Evolutionary conservation across 2,888 invertebrate species (phyloP), one percentile per base, ranked within the genome.

Genomic region (Pediacus dermestoides): DNA sequence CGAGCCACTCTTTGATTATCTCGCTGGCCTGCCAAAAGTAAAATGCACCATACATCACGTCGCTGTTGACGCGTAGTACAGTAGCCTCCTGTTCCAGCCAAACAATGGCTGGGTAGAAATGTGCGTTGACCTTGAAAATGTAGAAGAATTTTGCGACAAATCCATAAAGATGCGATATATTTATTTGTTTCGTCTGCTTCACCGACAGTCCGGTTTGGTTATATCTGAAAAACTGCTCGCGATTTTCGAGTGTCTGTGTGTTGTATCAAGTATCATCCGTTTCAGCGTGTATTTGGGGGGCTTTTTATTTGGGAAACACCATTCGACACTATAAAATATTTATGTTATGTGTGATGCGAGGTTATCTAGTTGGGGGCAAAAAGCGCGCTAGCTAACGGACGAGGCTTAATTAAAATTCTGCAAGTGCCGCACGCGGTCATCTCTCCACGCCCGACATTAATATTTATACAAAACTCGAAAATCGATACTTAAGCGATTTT

Each of bases 161-260:
- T 48, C 48, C 46, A 48, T 48, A 48, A 48, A 48, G 48, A 48
- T 48, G 48, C 41, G 39, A 46, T 34, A 43, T 48, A 61, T 62
- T 62, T 63, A 63, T 63, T 52, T 57, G 57, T 62, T 63, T 60
- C 63, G 62, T 61, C 63, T 63, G 61, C 51, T 32, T 38, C 39
- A 39, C 40, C 48, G 63, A 61, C 61, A 58, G 45, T 51, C 50
- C 47, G 57, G 50, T 56, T 59, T 59, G 55, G n/a, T 52, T 50
- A 39, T 40, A n/a, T n/a, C n/a, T n/a, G n/a, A 18, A 18, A 18
- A 18, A 18, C 21, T 18, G 21, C 21, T 18, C 21, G 21, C n/a
- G n/a, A 18, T 18, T 18, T 18, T 18, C 21, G 21, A n/a, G n/a
- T n/a, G n/a, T n/a, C n/a, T n/a, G n/a, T n/a, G n/a, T n/a, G n/a